Base-by-base conservation (phyloP, 2,797 vertebrate species). In the Coracias cyanogaster region DNA sequence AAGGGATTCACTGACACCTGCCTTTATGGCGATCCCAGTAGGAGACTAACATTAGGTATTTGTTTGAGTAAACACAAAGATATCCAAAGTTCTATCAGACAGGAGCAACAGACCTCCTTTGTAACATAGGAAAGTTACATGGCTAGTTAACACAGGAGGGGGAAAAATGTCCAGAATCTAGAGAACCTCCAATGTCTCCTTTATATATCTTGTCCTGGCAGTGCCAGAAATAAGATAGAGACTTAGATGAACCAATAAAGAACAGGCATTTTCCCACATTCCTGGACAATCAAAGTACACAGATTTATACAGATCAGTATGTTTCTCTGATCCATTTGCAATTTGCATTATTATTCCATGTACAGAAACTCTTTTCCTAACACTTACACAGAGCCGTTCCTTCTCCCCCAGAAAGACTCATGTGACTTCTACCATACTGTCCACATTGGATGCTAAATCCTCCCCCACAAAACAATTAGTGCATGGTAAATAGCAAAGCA, bases 11-110 rank as follows among this genome's bases (percentile, higher is more conserved):
- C 6, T 39, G 37, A 43, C 10, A 52, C 12, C 12, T 31, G 17
- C 41, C 28, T 51, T 69, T 10, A 46, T 1, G 0, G 13, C 58
- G 20, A 45, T 28, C 26, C n/a, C 8, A 1, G 29, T 16, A 60
- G 29, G 10, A 26, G 7, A 57, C 1, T 39, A 35, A 55, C 15
- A 15, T 3, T 49, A 25, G 6, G 4, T 24, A 74, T 66, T 78
- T 52, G 5, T 64, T 25, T 21, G 9, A 55, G 10, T 35, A 92
- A 79, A 76, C 54, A 43, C 22, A 76, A 79, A 82, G 9, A 6
- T 43, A 64, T 25, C 55, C 21, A 41, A 64, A 22, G 49, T 46
- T 73, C 26, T 35, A 24, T 57, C 33, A 57, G 69, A 29, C 8
- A 65, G 31, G 16, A 81, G 21, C 33, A 29, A 60, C 7, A 51